Conservation (phyloP, 2,888 invertebrate genomes). For the Chrysodeixis includens region DNA sequence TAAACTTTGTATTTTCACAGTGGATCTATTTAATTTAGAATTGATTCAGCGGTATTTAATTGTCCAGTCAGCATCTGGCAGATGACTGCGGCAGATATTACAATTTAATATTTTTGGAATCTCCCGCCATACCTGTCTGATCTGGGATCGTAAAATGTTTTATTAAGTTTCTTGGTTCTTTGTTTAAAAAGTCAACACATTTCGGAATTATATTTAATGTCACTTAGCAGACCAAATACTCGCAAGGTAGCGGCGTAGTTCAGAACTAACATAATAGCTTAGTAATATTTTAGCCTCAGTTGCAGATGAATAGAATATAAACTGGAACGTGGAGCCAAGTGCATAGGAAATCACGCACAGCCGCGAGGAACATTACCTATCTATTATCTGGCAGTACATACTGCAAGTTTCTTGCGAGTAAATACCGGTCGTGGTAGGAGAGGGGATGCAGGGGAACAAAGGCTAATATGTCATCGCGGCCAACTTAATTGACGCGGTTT, state of each 20-base stretch:
- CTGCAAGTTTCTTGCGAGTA: conserved; percentile 74
- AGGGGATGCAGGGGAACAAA: conserved; percentile 77
- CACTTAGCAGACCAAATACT: not conserved
- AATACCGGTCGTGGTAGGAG: conserved; percentile 70
- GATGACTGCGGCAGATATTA: conserved; percentile 79
- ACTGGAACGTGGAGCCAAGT: conserved; percentile 49
- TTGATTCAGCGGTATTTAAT: conserved; percentile 81
- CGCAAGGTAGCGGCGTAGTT: conserved; percentile 16
- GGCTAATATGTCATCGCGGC: conserved; percentile 88
- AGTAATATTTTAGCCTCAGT: conserved; percentile 45
- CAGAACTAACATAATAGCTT: conserved; percentile 31
- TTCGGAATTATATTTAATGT: not conserved
- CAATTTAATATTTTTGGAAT: conserved; percentile 62
- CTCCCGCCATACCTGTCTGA: conserved; percentile 41
- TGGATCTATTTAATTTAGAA: conserved; percentile 87
- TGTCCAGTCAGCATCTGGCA: conserved; percentile 79
- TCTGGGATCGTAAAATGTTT: conserved; percentile 33
- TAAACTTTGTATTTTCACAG: conserved; percentile 87
- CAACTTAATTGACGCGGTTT: conserved; percentile 89
- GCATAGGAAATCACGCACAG: conserved; percentile 61
- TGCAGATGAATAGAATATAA: conserved; percentile 55
- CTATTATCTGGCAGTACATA: conserved; percentile 59
- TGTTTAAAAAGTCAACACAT: conserved; percentile 11
- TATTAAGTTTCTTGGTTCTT: conserved; percentile 17
- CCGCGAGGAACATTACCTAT: conserved; percentile 59